Evolutionary conservation across 2,888 invertebrate species (phyloP), one percentile per base, ranked within the genome.

Genomic region (Sinotaia quadrata): DNA sequence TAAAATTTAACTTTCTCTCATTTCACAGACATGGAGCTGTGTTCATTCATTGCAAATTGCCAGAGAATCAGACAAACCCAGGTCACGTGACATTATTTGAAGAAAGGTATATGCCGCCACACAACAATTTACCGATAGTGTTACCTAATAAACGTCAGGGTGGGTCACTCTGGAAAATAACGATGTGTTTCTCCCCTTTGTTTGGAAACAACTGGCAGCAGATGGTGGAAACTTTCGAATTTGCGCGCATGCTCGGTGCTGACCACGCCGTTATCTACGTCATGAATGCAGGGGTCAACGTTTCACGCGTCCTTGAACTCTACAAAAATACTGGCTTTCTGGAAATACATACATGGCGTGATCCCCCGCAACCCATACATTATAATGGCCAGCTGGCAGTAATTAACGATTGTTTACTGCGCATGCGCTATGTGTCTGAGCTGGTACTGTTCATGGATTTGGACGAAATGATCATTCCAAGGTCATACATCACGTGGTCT

Each of bases 161-260:
- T n/a, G n/a, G n/a, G n/a, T n/a, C n/a, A n/a, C n/a, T n/a, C n/a
- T n/a, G n/a, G n/a, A n/a, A n/a, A n/a, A n/a, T n/a, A n/a, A n/a
- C n/a, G n/a, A n/a, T n/a, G n/a, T n/a, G n/a, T n/a, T n/a, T n/a
- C n/a, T n/a, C n/a, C n/a, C n/a, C n/a, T n/a, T n/a, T n/a, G n/a
- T n/a, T n/a, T n/a, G n/a, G n/a, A n/a, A n/a, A 29, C 54, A 54
- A 24, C 54, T 54, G 54, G 54, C 54, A 27, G 54, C 54, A 54
- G 54, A 18, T 27, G 27, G 31, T 54, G 1, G 54, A 54, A 31
- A 54, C 54, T 24, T 29, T 54, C 10, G 54, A 54, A 27, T 31
- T 54, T 24, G 21, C 29, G 2, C 24, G 29, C 27, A n/a, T 54
- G 24, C 31, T 54, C 2, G 54, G 54, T 4, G 54, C 27, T 31